Base-by-base conservation (phyloP, 2,113 vertebrate species). In the Etia nguti region DNA sequence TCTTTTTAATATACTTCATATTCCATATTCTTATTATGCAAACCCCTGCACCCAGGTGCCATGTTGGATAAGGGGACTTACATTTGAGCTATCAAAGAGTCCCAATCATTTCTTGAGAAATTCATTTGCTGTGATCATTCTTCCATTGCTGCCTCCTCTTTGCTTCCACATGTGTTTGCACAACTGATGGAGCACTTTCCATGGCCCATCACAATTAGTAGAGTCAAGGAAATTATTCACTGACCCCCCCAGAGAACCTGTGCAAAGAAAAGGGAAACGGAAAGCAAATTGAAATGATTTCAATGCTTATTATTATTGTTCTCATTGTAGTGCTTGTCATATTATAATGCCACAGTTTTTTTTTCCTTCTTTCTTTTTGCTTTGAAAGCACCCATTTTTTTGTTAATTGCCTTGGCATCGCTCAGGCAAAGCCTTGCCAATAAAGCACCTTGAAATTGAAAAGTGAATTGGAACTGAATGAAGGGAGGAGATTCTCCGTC, bases 391-490 rank as follows among this genome's bases (percentile, higher is more conserved):
- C 24, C 81, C 46, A 22, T 81, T 91, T 91, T 94, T 91, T 91
- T 90, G 88, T 90, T 95, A 95, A 96, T 95, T 95, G 92, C 92
- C 90, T 94, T 96, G 96, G 95, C 95, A 94, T 86, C 46, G 22
- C 86, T 85, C 70, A 80, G 84, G 90, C 89, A 92, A 84, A 87
- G 85, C 90, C 65, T 84, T 92, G 94, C 95, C 95, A 95, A 94
- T 95, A 94, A 95, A 95, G 93, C 93, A 96, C 94, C 95, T 96
- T 96, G 96, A 96, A 96, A 96, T 96, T 95, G 94, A 95, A 96
- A 95, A 95, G 92, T 95, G 95, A 95, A 96, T 95, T 95, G 94
- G 91, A 94, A 94, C 91, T 92, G 92, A 95, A 96, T 91, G 80
- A 90, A 93, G 92, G 92, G 94, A 93, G 89, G 93, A 92, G 92